phyloP scores from a whole-genome alignment of 2,888 invertebrate species.

The Danaus chrysippus region DNA sequence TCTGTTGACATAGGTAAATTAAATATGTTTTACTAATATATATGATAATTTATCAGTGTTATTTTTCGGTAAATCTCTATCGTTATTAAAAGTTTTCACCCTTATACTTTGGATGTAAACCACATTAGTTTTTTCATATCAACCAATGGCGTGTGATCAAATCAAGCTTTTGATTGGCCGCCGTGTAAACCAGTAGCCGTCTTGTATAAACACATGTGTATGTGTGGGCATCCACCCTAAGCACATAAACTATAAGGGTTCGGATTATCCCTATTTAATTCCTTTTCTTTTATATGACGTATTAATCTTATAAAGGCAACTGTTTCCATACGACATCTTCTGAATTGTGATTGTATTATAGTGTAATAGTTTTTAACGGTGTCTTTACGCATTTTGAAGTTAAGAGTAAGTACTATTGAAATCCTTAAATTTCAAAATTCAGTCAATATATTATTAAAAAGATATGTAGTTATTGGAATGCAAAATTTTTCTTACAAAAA shows the following conservation, averaged over 20 bases:
- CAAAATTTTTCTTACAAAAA: too few relatives aligned
- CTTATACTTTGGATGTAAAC: not conserved
- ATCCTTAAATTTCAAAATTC: too few relatives aligned
- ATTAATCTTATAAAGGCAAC: too few relatives aligned
- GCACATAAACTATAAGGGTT: conserved; percentile 22
- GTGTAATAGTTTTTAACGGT: too few relatives aligned
- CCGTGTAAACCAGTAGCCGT: conserved; percentile 76
- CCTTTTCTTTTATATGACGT: not conserved
- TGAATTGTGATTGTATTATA: too few relatives aligned
- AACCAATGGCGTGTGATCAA: conserved; percentile 28
- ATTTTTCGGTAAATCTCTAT: not conserved
- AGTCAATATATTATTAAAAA: too few relatives aligned
- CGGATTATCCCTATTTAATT: conserved; percentile 1
- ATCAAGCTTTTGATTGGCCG: conserved; percentile 60
- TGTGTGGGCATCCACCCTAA: conserved; percentile 38
- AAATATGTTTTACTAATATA: conserved; percentile 17
- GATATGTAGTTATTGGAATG: too few relatives aligned
- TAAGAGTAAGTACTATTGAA: too few relatives aligned
- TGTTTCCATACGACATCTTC: too few relatives aligned
- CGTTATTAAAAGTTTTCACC: not conserved
- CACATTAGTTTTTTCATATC: conserved; percentile 18
- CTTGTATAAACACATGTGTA: conserved; percentile 40
- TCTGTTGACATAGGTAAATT: conserved; percentile 15
- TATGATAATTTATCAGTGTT: too few relatives aligned
- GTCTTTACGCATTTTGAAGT: too few relatives aligned